Evolutionary conservation across 2,113 vertebrate genomes (phyloP), one percentile per base, ranked within the genome.

Genomic region (Ciconia boyciana): DNA sequence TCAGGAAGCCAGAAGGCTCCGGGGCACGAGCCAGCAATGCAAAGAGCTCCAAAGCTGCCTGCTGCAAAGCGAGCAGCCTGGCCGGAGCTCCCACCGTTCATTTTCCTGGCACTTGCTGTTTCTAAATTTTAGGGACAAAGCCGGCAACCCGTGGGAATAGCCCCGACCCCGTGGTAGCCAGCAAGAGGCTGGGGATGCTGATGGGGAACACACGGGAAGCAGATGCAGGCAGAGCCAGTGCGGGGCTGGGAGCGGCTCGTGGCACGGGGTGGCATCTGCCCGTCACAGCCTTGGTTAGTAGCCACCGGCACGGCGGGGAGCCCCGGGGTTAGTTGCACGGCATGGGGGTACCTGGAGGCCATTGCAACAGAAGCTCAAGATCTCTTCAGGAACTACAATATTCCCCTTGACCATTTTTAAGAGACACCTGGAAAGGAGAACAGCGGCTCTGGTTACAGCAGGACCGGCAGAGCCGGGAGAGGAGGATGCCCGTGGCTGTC

Each of bases 331-430:
- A 97, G 54, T 16, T 41, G 51, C 80, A 87, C 16, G 2, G 95
- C 87, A 82, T 1, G 2, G 11, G 82, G 76, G 51, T 94, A 94
- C 89, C 94, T 96, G 94, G 79, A 95, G 80, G 80, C 94, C 95
- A 94, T 90, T 91, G 94, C 89, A 95, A 95, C 91, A 90, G 94
- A 94, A 93, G 89, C 7, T 92, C 90, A 94, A 78, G 92, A 97
- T 92, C 49, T 96, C 93, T 89, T 96, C 95, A 32, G 94, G 86
- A 66, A 49, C 74, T 94, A 91, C 66, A 88, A 78, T n/a, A 76
- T 65, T 92, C 74, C 10, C 96, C 81, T 96, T 90, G 83, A 96
- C 94, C 93, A 93, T 94, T 85, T 95, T 93, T 93, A 94, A 94
- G 61, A 95, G 89, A 84, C 88, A 87, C 92, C 96, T 96, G 72